Evolutionary conservation across 2,113 vertebrate species (phyloP).

Genomic region (Prunella himalayana): DNA sequence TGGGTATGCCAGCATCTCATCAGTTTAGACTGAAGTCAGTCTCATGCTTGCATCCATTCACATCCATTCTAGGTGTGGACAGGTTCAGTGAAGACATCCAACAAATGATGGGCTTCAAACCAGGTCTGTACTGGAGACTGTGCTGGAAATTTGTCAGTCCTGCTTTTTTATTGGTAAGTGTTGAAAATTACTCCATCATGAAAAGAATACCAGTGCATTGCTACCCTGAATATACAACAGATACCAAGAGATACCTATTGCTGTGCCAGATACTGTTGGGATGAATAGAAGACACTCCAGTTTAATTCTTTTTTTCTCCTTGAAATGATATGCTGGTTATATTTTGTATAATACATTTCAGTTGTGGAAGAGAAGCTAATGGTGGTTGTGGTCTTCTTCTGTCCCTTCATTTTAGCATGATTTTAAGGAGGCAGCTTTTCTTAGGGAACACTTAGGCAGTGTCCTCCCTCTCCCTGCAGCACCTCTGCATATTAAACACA

Average conservation of each 20-base stretch:
- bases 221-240: not conserved
- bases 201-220: not conserved
- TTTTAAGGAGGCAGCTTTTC: not conserved
- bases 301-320: not conserved
- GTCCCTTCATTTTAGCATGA: not conserved
- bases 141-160: slow-evolving; percentile 99
- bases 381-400: not conserved
- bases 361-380: not conserved
- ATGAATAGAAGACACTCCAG: not conserved
- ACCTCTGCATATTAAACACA: not conserved
- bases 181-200: not conserved
- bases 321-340: not conserved
- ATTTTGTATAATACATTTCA: not conserved
- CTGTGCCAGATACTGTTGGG: not conserved
- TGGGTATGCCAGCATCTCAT: not conserved
- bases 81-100: slow-evolving; percentile 97
- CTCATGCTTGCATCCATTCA: not conserved
- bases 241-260: not conserved
- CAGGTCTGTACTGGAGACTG: slow-evolving; percentile 97
- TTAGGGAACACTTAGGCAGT: not conserved
- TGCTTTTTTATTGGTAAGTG: slow-evolving; percentile 89
- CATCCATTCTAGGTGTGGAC: slow-evolving; percentile 84
- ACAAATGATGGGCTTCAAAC: slow-evolving; percentile 97
- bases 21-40: not conserved
- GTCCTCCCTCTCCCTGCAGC: not conserved